Evolutionary conservation across 2,888 invertebrate genomes (phyloP).

Genomic region (Schizaphis graminum): DNA sequence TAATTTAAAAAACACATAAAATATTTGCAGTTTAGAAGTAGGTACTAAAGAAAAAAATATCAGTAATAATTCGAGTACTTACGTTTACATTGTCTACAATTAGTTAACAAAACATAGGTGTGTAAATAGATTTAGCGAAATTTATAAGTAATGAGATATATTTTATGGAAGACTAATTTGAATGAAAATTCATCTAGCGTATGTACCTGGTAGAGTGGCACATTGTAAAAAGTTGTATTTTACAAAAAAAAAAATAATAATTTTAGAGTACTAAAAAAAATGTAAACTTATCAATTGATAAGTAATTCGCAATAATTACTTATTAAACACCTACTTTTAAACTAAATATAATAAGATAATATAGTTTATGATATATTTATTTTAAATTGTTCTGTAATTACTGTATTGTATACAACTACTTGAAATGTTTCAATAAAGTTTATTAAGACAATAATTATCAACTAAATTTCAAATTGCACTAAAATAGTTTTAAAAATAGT

Average conservation of each 20-base stretch:
- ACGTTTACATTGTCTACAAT: not conserved
- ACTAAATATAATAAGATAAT: not conserved
- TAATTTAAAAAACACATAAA: not conserved
- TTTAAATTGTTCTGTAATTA: not conserved
- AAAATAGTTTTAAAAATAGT: not conserved
- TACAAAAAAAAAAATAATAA: not conserved
- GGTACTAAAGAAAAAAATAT: not conserved
- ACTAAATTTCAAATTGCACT: not conserved
- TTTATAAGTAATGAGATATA: not conserved
- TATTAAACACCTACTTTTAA: not conserved
- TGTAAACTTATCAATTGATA: not conserved
- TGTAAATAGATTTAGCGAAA: not conserved
- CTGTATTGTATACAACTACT: not conserved
- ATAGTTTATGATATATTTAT: not conserved
- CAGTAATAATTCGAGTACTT: not conserved
- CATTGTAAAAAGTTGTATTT: not conserved
- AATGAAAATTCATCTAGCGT: not conserved
- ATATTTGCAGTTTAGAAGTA: not conserved
- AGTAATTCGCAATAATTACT: not conserved
- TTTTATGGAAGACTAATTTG: not conserved
- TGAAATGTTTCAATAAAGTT: not conserved
- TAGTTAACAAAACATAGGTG: not conserved
- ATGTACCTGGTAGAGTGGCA: not conserved
- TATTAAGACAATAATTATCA: not conserved
- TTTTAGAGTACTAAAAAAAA: not conserved